phyloP scores from a whole-genome alignment of 2,888 invertebrate species.

The Drosophila paracracens region DNA sequence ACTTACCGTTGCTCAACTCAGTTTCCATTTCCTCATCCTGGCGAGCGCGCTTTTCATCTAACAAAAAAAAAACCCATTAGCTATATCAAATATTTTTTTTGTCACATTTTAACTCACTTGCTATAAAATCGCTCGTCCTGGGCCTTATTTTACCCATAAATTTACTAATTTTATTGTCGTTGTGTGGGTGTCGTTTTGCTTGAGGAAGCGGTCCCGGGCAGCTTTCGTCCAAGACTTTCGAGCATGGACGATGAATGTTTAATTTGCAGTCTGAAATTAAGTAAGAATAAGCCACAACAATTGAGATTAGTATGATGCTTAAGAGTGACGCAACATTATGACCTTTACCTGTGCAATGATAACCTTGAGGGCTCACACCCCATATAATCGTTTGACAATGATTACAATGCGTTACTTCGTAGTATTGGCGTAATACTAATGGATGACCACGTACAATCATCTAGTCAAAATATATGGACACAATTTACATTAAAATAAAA shows the following conservation, averaged over 20 bases:
- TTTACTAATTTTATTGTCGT: slow-evolving; percentile 90
- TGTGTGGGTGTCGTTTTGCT: slow-evolving; percentile 86
- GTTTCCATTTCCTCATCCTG: slow-evolving; percentile 83
- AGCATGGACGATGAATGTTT: slow-evolving; percentile 94
- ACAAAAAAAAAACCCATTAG: not conserved
- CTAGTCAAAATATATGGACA: slow-evolving; percentile 83
- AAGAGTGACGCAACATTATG: not conserved
- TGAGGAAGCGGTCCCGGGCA: slow-evolving; percentile 90
- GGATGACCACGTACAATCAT: slow-evolving; percentile 95
- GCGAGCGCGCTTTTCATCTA: slow-evolving; percentile 82
- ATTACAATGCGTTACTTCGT: slow-evolving; percentile 95
- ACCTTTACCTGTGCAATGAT: slow-evolving; percentile 94
- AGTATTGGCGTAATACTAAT: slow-evolving; percentile 94
- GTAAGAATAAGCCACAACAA: slow-evolving; percentile 7
- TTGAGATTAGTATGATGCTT: not conserved
- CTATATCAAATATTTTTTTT: not conserved
- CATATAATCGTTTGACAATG: slow-evolving; percentile 96
- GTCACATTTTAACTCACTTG: slow-evolving; percentile 64
- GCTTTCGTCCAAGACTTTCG: slow-evolving; percentile 91
- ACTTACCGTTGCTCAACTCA: slow-evolving; percentile 83
- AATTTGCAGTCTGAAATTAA: slow-evolving; percentile 91
- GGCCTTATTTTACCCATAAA: slow-evolving; percentile 89
- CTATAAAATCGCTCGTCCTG: slow-evolving; percentile 79
- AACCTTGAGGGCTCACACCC: slow-evolving; percentile 98
- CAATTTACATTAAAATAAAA: slow-evolving; percentile 8